Base-by-base conservation (phyloP, 2,797 vertebrate genomes). In the Oryzias dopingdopingensis region DNA sequence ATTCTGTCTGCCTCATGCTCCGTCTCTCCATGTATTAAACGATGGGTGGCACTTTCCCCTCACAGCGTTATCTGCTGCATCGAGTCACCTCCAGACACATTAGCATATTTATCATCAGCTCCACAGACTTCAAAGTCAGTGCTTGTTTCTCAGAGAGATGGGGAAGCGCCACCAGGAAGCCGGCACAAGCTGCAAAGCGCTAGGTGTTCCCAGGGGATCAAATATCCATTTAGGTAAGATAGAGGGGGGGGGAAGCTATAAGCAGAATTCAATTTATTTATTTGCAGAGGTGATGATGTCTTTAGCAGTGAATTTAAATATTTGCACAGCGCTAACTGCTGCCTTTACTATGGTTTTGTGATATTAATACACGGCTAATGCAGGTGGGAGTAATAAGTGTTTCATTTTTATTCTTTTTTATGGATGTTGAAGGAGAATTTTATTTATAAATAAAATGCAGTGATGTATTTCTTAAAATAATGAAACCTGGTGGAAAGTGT, bases 71-170 rank as follows among this genome's bases (percentile, higher is more conserved):
- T 88, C 88, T 85, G 80, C 75, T 70, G 79, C 65, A 75, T 86
- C 48, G 70, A 86, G 83, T 89, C 87, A 89, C 85, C 88, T 86
- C 85, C 83, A 88, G 79, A 82, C 68, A 74, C 64, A 90, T 91
- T 90, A 90, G 81, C 88, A 90, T 88, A 90, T 90, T 88, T 90
- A 90, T 90, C 89, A 89, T 88, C 77, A 78, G 82, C 79, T 70
- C 76, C 78, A 68, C 81, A 88, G 87, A 90, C 89, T 89, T 90
- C 88, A 90, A 89, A 90, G 88, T 89, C 87, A 69, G 80, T 62
- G 78, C 71, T 74, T 57, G 83, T 81, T 75, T 84, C 80, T 81
- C 65, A 56, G 61, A 78, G 72, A 78, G 79, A 80, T 47, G 77
- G 64, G 82, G 74, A 84, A 83, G 68, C 46, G 76, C 85, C 83